Evolutionary conservation across 2,797 vertebrate genomes (phyloP), one percentile per base, ranked within the genome.

Genomic region (Macropus fuliginosus): DNA sequence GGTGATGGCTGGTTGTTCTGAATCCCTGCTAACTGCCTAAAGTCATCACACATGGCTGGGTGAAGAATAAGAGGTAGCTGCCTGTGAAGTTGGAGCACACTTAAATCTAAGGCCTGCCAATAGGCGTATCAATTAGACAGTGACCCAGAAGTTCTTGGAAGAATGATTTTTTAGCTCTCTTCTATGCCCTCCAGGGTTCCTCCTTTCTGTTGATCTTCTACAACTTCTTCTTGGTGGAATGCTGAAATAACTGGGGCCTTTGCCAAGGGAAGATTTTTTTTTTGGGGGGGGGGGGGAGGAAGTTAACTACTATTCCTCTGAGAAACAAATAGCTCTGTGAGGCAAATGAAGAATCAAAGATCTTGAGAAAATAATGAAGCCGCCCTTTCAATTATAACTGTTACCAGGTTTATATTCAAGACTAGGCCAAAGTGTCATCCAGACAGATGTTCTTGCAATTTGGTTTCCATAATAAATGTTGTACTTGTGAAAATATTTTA

Each of bases 71-170:
- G 97, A 97, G 98, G 95, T 97, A 97, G 98, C 95, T 97, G 98
- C 98, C 97, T 96, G 94, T 98, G 97, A 98, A 98, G 98, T 81
- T 98, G 98, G 98, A 98, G 99, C 98, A 99, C 97, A 98, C 98
- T 98, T 98, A 98, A 98, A 99, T 98, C 99, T 98, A 98, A 99
- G 98, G 98, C 98, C 98, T 98, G 99, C 98, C 99, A 99, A 99
- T 99, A 99, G 99, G 98, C 98, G 98, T 99, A 99, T 99, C 99
- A 99, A 99, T 99, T 99, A 99, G 99, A 99, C 98, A 98, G 97
- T 99, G 99, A 99, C 99, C 99, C 99, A 99, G 99, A 99, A 99
- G 99, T 98, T 98, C 98, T 98, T 99, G 99, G 99, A 99, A 99
- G 98, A 98, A 98, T 98, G 98, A 99, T 98, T 99, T 98, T 99